Conservation (phyloP, 1,140 invertebrate species). For the Drosophila murphyi region DNA sequence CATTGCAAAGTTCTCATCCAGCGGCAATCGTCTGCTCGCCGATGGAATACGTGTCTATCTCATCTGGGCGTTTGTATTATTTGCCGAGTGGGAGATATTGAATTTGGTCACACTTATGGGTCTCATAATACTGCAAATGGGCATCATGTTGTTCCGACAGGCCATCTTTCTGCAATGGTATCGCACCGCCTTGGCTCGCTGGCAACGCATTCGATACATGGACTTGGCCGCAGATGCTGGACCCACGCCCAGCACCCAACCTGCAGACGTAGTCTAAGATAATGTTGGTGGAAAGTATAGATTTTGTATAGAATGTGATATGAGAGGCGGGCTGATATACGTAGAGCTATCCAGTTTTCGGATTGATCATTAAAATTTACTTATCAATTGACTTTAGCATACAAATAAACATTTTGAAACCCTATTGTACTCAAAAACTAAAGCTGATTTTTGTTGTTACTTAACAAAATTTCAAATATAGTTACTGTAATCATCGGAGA, state of each 20-base stretch:
- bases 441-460: not conserved
- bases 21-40: constrained; percentile 96
- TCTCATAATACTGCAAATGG: constrained; percentile 89
- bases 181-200: constrained; percentile 57
- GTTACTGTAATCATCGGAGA: no score
- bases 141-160: constrained; percentile 92
- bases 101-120: constrained; percentile 92
- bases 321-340: constrained; percentile 48
- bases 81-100: constrained; percentile 91
- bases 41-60: constrained; percentile 95
- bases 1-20: constrained; percentile 97
- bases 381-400: constrained; percentile 29
- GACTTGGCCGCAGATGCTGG: constrained; percentile 50
- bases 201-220: constrained; percentile 63
- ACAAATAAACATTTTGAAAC: constrained; percentile 18
- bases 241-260: constrained; percentile 59
- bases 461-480: not conserved
- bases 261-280: constrained; percentile 71
- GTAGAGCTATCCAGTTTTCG: constrained; percentile 33
- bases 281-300: not conserved
- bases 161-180: constrained; percentile 86
- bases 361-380: constrained; percentile 53
- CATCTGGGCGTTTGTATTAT: constrained; percentile 93
- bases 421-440: not conserved
- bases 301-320: constrained; percentile 62